Base-by-base conservation (phyloP, 2,888 invertebrate species). In the Parasteatoda lunata region DNA sequence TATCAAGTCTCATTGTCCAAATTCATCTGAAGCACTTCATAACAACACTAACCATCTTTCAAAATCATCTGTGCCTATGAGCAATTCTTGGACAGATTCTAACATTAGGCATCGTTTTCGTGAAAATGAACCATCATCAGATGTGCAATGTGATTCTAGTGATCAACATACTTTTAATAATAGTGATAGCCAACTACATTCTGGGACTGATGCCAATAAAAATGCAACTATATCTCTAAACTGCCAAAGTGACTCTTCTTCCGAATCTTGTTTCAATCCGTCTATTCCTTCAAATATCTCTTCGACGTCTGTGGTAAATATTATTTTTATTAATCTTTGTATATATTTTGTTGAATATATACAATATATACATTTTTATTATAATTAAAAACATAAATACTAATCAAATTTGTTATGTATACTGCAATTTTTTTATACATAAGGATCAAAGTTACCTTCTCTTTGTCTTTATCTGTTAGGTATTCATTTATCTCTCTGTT, bases 51-150 rank as follows among this genome's bases (percentile, higher is more conserved):
- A 13, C 54, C 66, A 66, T 75, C 66, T 66, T n/a, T 70, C 85
- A 13, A 84, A 77, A 84, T 71, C 85, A 76, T 70, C 76, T 80
- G 76, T 71, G n/a, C 69, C 73, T 79, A 51, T 77, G 65, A 85
- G 76, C 47, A 70, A 64, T n/a, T 75, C 80, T 30, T 85, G 85
- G 85, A 85, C 85, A 65, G 76, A 85, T 76, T 71, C 85, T 15
- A 85, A 77, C 47, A 66, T 65, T 15, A 75, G 54, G 51, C 72
- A 68, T 75, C 59, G 49, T n/a, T 77, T 83, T 52, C 77, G 59
- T 30, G 77, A 82, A 13, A 59, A 30, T 49, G 69, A 75, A 48
- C 15, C 79, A 48, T 66, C 68, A 65, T 69, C 70, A 71, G 76
- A 69, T n/a, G 54, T 82, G 45, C 68, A 68, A n/a, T 76, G 72